Evolutionary conservation across 1,140 invertebrate species (phyloP).

Genomic region (Camponotus vicinus): DNA sequence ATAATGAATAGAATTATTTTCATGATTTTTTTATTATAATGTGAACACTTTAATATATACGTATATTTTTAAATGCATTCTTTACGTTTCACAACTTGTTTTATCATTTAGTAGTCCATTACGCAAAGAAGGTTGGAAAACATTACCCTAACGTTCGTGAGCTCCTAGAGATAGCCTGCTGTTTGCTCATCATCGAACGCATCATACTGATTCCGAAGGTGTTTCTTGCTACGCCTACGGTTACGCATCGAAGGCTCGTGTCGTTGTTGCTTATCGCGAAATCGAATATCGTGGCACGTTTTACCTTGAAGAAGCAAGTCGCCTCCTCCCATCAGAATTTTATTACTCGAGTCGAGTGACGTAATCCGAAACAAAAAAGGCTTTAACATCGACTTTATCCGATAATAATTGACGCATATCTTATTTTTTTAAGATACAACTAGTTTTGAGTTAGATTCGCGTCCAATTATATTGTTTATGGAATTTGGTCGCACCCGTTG

Average conservation of each 20-base stretch:
- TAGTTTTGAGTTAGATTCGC: not conserved
- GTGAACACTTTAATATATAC: not conserved
- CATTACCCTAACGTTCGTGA: slow-evolving; percentile 35
- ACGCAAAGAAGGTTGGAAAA: slow-evolving; percentile 35
- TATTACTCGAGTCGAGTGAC: slow-evolving; percentile 43
- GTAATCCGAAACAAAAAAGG: slow-evolving; percentile 50
- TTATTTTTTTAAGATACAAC: not conserved
- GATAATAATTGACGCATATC: slow-evolving; percentile 10
- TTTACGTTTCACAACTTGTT: slow-evolving; percentile 15
- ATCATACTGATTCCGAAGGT: slow-evolving; percentile 41
- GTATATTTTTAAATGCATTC: not conserved
- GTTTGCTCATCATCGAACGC: slow-evolving; percentile 57
- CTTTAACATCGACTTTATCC: slow-evolving; percentile 24
- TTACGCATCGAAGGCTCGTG: slow-evolving; percentile 53
- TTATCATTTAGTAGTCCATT: slow-evolving; percentile 20
- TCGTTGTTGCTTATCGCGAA: slow-evolving; percentile 55
- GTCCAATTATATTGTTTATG: slow-evolving; percentile 5
- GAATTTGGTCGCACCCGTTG: not conserved
- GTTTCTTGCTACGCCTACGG: slow-evolving; percentile 57
- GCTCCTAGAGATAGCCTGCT: slow-evolving; percentile 10
- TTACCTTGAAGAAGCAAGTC: slow-evolving; percentile 52
- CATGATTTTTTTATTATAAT: not conserved
- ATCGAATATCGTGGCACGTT: slow-evolving; percentile 58
- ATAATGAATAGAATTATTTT: not conserved
- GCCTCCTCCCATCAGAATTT: slow-evolving; percentile 46